Evolutionary conservation across 2,113 vertebrate genomes (phyloP).

Genomic region (Catharus bicknelli): DNA sequence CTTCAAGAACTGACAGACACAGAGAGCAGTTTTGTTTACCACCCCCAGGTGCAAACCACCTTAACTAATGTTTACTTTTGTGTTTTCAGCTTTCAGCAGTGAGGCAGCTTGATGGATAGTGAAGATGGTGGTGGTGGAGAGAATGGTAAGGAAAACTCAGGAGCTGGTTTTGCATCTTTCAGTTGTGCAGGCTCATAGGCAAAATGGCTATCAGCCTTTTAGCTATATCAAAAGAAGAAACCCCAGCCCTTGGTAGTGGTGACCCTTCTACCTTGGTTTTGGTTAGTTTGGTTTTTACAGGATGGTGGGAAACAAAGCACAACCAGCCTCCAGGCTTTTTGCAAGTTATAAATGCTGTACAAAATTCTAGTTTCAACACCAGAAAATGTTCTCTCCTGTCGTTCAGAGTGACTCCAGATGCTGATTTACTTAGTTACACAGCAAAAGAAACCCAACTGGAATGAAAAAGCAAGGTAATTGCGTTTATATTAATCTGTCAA

Average conservation of each 20-base stretch:
- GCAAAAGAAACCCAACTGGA: not conserved
- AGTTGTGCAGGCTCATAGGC: not conserved
- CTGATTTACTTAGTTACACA: not conserved
- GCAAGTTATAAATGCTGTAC: slow-evolving; percentile 7
- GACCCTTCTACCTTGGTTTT: not conserved
- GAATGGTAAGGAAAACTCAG: slow-evolving; percentile 4
- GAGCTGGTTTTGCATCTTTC: slow-evolving; percentile 16
- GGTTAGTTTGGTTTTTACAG: not conserved
- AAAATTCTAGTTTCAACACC: not conserved
- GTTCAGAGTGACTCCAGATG: slow-evolving; percentile 37
- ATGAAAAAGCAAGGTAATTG: slow-evolving; percentile 23
- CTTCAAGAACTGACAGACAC: not conserved
- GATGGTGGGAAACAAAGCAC: not conserved
- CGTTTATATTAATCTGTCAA: slow-evolving; percentile 35
- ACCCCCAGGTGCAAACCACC: not conserved
- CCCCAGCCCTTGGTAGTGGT: not conserved
- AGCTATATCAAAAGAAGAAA: not conserved
- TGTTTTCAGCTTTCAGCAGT: slow-evolving; percentile 39
- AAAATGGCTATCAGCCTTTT: not conserved
- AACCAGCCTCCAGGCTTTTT: not conserved
- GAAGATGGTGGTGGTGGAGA: not conserved
- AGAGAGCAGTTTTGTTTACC: slow-evolving; percentile 42
- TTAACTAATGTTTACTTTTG: slow-evolving; percentile 47
- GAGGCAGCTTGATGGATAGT: not conserved
- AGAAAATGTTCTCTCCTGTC: slow-evolving; percentile 21